Percentiles rank a stretch among this genome's conserved stretches.
Conservation (phyloP, 2,888 invertebrate species). For the Oxystoma pomonae region DNA sequence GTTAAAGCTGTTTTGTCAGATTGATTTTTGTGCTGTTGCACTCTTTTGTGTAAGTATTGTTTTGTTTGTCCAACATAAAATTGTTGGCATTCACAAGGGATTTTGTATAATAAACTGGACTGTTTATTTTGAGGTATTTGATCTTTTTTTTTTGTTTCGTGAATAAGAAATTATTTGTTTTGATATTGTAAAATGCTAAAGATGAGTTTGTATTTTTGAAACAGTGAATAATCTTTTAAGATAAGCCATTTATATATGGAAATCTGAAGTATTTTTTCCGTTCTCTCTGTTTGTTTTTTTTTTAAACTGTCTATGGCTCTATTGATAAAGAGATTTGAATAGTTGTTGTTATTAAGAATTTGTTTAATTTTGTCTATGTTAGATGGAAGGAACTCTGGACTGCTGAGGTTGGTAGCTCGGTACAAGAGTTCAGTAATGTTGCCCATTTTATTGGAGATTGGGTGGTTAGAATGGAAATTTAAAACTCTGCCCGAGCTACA, state of each 20-base stretch:
- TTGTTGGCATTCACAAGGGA: neutral
- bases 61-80: neutral
- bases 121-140: neutral
- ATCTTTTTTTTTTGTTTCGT: neutral
- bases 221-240: neutral
- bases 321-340: neutral
- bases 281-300: neutral
- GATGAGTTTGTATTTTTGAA: neutral
- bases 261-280: neutral
- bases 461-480: neutral
- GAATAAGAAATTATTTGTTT: neutral
- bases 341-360: neutral
- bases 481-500: neutral
- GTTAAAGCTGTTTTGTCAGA: neutral
- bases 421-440: neutral
- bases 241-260: neutral
- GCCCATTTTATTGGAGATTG: neutral
- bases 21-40: neutral
- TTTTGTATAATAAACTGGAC: neutral
- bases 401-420: neutral
- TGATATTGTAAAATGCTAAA: neutral
- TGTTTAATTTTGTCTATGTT: neutral
- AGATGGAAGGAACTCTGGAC: neutral
- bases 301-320: neutral
- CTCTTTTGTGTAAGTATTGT: neutral